Base-by-base conservation (phyloP, 2,888 invertebrate genomes). In the Plagiodera versicolora region DNA sequence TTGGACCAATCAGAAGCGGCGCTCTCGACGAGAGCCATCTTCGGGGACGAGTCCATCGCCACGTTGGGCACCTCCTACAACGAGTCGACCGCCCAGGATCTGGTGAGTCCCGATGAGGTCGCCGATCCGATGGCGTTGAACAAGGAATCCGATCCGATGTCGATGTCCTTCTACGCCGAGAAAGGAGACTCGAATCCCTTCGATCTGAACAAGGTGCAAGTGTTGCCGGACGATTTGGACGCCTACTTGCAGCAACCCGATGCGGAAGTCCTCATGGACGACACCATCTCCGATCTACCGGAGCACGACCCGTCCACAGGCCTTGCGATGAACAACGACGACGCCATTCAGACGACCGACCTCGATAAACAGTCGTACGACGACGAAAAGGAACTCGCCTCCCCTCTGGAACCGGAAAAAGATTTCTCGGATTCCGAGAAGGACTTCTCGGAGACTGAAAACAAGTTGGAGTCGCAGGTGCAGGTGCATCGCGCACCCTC, bases 141-240 rank as follows among this genome's bases (percentile, higher is more conserved):
- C 46, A 85, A 85, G 73, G 85, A 85, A 72, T 79, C 83, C 60
- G 86, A 86, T 79, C 86, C 86, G 14, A 87, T 87, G 86, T 86
- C 85, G 65, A 85, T 85, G 85, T 86, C 86, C 56, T 86, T 86
- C 75, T 86, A 86, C 72, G 86, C 85, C 71, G 85, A 86, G 71
- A 84, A 85, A 72, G 84, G 83, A 2, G 72, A 70, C 11, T 39
- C 59, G 56, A 79, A 82, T 70, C 81, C 81, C 48, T 84, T 85
- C 47, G 86, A 86, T 75, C 80, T 86, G 24, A 86, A 87, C 74
- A 83, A 85, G 64, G 86, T 86, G 18, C 86, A 85, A 67, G 71
- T 79, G 16, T 72, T 86, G 49, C 86, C 86, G 0, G 84, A 85
- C 58, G 83, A 85, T 68, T 77, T 72, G 72, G 78, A 80, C 28